Evolutionary conservation across 2,797 vertebrate species (phyloP), one percentile per base, ranked within the genome.

Genomic region (Antennarius maculatus): DNA sequence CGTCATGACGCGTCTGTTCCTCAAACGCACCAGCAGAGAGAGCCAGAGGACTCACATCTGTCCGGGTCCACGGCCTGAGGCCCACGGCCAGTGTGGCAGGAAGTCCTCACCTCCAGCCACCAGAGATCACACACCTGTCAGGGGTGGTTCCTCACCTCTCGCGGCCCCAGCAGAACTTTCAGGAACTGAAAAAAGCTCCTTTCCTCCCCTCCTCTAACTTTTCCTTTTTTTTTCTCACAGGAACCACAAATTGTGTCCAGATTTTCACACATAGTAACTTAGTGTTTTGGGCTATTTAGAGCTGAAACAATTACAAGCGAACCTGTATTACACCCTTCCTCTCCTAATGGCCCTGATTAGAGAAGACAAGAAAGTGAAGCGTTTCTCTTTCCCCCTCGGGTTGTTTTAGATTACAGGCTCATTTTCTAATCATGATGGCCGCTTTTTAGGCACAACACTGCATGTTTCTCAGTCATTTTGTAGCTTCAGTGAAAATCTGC

Each of bases 201-300:
- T 81, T 78, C 70, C 76, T 80, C 65, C 70, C 61, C 68, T 53
- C 60, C 69, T 50, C 60, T 63, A 31, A 7, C 60, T 54, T 60
- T 31, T 56, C 50, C 56, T 55, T 53, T 58, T 49, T 66, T 53
- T 66, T 15, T 37, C 41, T 55, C 58, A 65, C 61, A 53, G 71
- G 73, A 90, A 86, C 87, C 89, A 86, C 89, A 92, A 91, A 92
- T 92, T 87, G 83, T 79, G 79, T 88, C 89, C 91, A 92, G 81
- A 84, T 84, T 92, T 91, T 90, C 87, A 86, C 85, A 90, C 85
- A 68, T 86, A 86, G 77, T 89, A 87, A 88, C 80, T 81, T 61
- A 54, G 82, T 81, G 81, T 90, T 89, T 88, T 77, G 79, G 81
- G 74, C 79, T 76, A 86, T 86, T 87, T 87, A 77, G 83, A 83